Evolutionary conservation across 2,888 invertebrate species (phyloP).

Genomic region (Pseudoips prasinana): DNA sequence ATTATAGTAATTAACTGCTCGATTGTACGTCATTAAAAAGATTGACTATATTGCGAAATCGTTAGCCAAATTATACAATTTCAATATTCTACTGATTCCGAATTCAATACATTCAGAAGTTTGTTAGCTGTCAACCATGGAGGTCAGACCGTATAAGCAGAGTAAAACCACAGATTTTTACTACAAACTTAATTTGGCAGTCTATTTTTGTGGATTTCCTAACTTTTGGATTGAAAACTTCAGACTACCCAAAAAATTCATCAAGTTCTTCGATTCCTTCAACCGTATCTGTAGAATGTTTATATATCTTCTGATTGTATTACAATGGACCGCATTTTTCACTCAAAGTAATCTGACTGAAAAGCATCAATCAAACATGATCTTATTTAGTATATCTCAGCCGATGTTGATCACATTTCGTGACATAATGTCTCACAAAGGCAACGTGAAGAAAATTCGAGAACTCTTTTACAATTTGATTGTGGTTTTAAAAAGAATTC

Average conservation of each 20-base stretch:
- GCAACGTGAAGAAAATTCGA: neutral
- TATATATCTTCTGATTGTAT: neutral
- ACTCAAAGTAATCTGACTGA: neutral
- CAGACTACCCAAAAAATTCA: neutral
- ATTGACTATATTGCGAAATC: too few species aligned
- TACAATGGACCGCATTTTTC: neutral
- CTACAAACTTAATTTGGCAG: neutral
- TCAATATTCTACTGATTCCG: too few species aligned
- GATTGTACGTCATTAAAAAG: too few species aligned
- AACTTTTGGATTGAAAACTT: neutral
- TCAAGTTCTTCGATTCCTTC: neutral
- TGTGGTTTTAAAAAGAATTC: neutral
- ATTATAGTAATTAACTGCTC: too few species aligned
- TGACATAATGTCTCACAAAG: neutral
- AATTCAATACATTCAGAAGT: too few species aligned
- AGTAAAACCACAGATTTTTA: neutral
- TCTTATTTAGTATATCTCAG: neutral
- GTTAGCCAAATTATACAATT: too few species aligned
- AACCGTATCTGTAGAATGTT: neutral
- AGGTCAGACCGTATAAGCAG: neutral
- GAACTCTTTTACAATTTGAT: neutral
- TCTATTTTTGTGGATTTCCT: neutral
- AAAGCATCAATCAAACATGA: neutral
- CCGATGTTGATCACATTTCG: neutral
- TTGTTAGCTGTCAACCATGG: neutral